These are phyloP conservation scores for Oeneis ivallda DNA, from an alignment of 2,888 invertebrate species.

Conservation along the genomic window DNA sequence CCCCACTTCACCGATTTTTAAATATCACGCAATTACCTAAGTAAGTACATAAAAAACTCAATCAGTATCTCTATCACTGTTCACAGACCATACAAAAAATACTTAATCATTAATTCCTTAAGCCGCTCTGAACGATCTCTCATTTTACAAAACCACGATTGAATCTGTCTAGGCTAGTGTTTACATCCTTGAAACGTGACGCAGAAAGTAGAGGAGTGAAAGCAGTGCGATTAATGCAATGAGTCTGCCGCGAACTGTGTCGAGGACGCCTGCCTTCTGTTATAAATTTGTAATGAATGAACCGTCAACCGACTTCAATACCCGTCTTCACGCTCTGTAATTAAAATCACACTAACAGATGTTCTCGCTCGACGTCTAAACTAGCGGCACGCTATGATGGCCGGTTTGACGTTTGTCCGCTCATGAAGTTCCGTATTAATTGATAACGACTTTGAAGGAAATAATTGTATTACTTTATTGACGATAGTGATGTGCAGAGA, in stretches of 20 bases:
- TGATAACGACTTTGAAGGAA: no score
- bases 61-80: no score
- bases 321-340: slow-evolving; percentile 26
- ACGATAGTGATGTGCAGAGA: no score
- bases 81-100: not conserved
- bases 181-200: slow-evolving; percentile 73
- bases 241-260: slow-evolving; percentile 60
- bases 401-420: no score
- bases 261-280: slow-evolving; percentile 52
- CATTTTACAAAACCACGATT: slow-evolving; percentile 19
- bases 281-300: slow-evolving; percentile 48
- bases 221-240: slow-evolving; percentile 72
- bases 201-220: slow-evolving; percentile 75
- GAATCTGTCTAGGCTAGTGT: slow-evolving; percentile 40
- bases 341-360: slow-evolving; percentile 24
- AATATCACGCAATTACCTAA: not conserved
- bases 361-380: slow-evolving; percentile 1
- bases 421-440: no score
- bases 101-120: not conserved
- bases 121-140: slow-evolving; percentile 6
- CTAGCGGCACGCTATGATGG: no score
- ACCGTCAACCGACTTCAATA: slow-evolving; percentile 34
- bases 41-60: not conserved
- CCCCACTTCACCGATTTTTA: no score
- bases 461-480: no score